Evolutionary conservation across 2,113 vertebrate genomes (phyloP).

Genomic region (Equus quagga): DNA sequence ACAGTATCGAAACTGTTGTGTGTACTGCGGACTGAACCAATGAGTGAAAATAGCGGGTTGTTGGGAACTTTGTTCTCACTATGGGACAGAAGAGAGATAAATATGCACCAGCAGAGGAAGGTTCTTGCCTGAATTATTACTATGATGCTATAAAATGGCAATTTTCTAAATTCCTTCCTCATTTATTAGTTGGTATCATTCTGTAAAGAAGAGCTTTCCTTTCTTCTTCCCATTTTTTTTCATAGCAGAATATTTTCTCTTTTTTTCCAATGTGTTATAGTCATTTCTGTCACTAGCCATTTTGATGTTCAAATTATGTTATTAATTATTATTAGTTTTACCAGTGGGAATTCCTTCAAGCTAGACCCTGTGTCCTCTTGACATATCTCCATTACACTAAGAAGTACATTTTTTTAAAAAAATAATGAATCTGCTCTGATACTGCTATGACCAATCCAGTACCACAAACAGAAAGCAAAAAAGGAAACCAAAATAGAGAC

Average conservation of each 20-base stretch:
- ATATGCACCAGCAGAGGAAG: not conserved
- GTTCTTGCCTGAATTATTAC: not conserved
- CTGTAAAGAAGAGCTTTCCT: not conserved
- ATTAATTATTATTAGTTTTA: not conserved
- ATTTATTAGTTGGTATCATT: not conserved
- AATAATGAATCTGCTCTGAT: not conserved
- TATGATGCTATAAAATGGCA: not conserved
- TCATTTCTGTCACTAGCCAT: not conserved
- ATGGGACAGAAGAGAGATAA: not conserved
- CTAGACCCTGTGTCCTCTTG: not conserved
- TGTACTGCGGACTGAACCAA: not conserved
- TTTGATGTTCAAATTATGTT: not conserved
- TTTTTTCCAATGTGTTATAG: not conserved
- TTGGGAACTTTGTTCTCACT: not conserved
- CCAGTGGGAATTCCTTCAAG: not conserved
- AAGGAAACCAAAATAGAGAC: not conserved
- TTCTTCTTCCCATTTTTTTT: not conserved
- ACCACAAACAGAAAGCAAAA: slow-evolving; percentile 1
- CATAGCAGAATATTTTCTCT: not conserved
- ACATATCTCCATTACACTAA: not conserved
- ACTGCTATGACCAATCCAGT: not conserved
- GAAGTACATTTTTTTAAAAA: not conserved
- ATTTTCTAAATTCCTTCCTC: not conserved
- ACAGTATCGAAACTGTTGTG: not conserved
- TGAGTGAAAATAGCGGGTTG: not conserved